phyloP scores from a whole-genome alignment of 2,888 invertebrate genomes.

The Luperina nickerlii region DNA sequence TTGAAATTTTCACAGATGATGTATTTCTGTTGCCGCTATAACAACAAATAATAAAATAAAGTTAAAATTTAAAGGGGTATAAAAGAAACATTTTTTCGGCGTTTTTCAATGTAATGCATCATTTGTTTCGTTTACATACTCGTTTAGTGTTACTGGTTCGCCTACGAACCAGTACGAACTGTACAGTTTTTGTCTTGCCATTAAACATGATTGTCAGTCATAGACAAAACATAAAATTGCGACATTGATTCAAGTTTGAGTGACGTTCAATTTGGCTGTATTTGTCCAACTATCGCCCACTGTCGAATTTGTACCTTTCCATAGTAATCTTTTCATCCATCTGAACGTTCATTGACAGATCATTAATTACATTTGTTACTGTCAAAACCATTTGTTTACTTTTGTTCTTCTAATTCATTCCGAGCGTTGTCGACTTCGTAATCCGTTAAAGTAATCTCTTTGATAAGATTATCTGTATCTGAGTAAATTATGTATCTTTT shows the following conservation, averaged over 20 bases:
- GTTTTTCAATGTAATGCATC: constrained; percentile 49
- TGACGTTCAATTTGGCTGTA: constrained; percentile 75
- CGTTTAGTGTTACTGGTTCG: constrained; percentile 69
- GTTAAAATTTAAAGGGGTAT: too few relatives aligned
- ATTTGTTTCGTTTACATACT: constrained; percentile 63
- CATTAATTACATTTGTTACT: constrained; percentile 65
- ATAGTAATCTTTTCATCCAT: constrained; percentile 64
- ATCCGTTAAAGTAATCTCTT: constrained; percentile 67
- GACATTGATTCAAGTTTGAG: constrained; percentile 76
- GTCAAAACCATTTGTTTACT: constrained; percentile 58
- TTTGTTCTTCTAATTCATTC: constrained; percentile 59
- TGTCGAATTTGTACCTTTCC: constrained; percentile 68
- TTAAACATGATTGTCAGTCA: constrained; percentile 77
- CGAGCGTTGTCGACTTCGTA: constrained; percentile 61
- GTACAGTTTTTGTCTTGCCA: constrained; percentile 65
- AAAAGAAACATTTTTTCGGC: too few relatives aligned
- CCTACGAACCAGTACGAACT: constrained; percentile 67
- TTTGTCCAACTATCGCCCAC: constrained; percentile 73
- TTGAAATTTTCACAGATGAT: too few relatives aligned
- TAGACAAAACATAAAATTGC: constrained; percentile 66
- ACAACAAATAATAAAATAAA: too few relatives aligned
- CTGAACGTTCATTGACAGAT: constrained; percentile 62
- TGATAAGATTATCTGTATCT: constrained; percentile 67
- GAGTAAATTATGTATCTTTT: constrained; percentile 76
- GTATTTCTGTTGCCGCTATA: too few relatives aligned